These are phyloP conservation scores for Sinodicranocentrus sp. DNA, from an alignment of 2,888 invertebrate species.

Conservation along the genomic window DNA sequence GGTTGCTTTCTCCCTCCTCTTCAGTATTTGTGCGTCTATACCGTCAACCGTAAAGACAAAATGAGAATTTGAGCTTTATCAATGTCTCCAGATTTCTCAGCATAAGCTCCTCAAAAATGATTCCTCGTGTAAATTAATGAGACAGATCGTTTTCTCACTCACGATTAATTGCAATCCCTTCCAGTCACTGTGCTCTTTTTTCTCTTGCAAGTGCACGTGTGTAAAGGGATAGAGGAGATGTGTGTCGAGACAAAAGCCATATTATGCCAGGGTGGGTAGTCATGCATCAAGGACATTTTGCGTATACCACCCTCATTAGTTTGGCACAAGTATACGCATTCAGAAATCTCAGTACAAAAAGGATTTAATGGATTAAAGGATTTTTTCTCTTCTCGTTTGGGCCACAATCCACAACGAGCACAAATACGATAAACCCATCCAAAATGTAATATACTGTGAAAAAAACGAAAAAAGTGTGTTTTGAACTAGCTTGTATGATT, in stretches of 20 bases:
- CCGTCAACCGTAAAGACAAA: conserved; percentile 25
- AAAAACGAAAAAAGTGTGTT: too few species aligned
- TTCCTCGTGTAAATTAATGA: conserved; percentile 74
- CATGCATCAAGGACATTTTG: not conserved
- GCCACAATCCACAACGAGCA: too few species aligned
- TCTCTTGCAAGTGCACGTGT: not conserved
- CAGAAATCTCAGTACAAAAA: too few species aligned
- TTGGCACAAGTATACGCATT: too few species aligned
- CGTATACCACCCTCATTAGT: too few species aligned
- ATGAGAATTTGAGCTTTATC: conserved; percentile 71
- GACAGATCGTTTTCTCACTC: conserved; percentile 73
- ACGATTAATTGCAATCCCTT: conserved; percentile 70
- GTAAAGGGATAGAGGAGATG: not conserved
- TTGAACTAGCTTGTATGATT: too few species aligned
- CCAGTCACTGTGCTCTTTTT: not conserved
- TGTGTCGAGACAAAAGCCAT: not conserved
- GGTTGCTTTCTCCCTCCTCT: too few species aligned
- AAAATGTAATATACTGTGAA: too few species aligned
- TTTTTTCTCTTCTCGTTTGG: too few species aligned
- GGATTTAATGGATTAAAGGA: too few species aligned
- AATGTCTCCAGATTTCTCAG: conserved; percentile 53
- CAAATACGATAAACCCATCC: too few species aligned
- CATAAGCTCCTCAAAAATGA: conserved; percentile 71
- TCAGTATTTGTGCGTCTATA: too few species aligned
- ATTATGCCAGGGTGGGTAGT: not conserved